phyloP scores from a whole-genome alignment of 1,140 invertebrate genomes.

The Cardiocondyla obscurior region DNA sequence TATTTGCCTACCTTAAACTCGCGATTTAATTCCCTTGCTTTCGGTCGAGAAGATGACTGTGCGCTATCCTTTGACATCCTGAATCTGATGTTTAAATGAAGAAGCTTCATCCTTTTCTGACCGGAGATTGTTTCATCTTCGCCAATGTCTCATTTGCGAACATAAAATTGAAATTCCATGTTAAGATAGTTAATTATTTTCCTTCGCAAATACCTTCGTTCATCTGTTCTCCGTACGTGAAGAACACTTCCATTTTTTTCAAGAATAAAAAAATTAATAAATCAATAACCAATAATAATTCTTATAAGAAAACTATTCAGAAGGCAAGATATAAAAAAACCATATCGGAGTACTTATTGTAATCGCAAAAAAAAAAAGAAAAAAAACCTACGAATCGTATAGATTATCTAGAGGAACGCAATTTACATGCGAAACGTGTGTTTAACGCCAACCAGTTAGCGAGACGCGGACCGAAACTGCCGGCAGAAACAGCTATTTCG shows the following conservation, averaged over 20 bases:
- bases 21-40: constrained; percentile 34
- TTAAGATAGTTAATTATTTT: not conserved
- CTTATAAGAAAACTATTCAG: not conserved
- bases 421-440: constrained; percentile 29
- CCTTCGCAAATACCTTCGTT: not conserved
- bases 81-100: constrained; percentile 49
- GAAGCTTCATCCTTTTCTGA: constrained; percentile 38
- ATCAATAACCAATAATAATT: too few relatives aligned
- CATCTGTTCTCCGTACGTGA: too few relatives aligned
- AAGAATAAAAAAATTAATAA: too few relatives aligned
- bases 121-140: constrained; percentile 42
- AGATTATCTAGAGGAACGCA: not conserved
- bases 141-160: constrained; percentile 20
- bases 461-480: not conserved
- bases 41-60: constrained; percentile 29
- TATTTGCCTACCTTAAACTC: constrained; percentile 31
- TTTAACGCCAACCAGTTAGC: not conserved
- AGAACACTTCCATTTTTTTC: too few relatives aligned
- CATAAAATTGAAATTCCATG: constrained; percentile 30
- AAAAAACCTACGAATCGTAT: not conserved
- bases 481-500: constrained; percentile 20
- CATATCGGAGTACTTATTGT: not conserved
- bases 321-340: not conserved
- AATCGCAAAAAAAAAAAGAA: not conserved
- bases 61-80: constrained; percentile 52